Evolutionary conservation across 2,113 vertebrate species (phyloP).

Genomic region (Salvelinus fontinalis): DNA sequence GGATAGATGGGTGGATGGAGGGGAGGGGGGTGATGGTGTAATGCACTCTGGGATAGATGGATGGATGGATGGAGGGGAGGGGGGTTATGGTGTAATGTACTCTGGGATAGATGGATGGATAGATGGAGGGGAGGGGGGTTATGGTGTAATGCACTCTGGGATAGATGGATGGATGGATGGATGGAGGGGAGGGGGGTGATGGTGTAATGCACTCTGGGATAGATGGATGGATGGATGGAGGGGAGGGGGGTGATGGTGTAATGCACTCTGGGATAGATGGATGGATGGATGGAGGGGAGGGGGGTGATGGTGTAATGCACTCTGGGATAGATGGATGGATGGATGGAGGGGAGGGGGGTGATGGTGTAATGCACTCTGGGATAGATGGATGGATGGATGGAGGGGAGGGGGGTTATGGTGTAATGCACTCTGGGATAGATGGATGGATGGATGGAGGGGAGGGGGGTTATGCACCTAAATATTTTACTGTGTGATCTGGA

Average conservation of each 20-base stretch:
- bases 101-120: too few species aligned
- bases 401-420: slow-evolving; percentile 39
- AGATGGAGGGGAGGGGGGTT: slow-evolving; percentile 5
- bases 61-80: too few species aligned
- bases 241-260: background rate
- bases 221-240: slow-evolving; percentile 7
- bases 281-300: too few species aligned
- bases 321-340: too few species aligned
- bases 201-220: slow-evolving; percentile 43
- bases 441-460: slow-evolving; percentile 10
- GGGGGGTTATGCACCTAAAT: background rate
- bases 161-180: slow-evolving; percentile 1
- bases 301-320: too few species aligned
- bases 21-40: background rate
- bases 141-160: slow-evolving; percentile 43
- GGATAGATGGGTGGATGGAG: slow-evolving; percentile 7
- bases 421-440: slow-evolving; percentile 26
- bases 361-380: slow-evolving; percentile 43
- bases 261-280: too few species aligned
- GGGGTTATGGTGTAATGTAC: too few species aligned
- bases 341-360: slow-evolving; percentile 8
- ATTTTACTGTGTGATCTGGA: too few species aligned
- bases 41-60: too few species aligned
- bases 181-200: slow-evolving; percentile 17
- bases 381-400: background rate